Base-by-base conservation (phyloP, 2,888 invertebrate species). In the Cataglyphis livida region DNA sequence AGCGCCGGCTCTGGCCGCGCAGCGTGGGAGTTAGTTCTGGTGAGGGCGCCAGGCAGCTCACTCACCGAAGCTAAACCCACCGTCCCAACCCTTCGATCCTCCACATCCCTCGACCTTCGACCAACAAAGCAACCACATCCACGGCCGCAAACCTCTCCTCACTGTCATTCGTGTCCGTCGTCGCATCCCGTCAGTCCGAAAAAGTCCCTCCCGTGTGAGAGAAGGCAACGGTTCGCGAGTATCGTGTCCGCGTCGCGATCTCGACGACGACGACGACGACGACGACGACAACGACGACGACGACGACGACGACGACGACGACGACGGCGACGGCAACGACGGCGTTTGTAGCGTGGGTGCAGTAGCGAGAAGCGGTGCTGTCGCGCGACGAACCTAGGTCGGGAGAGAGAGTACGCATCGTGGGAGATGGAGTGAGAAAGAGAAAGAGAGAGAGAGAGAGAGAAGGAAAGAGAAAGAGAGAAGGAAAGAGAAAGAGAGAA, bases 11-110 rank as follows among this genome's bases (percentile, higher is more conserved):
- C 87, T 88, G 82, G 85, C 89, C 91, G 93, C 94, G 94, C 93
- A 93, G 94, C 93, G 94, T 94, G 93, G 93, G 94, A 92, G 93
- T 94, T 92, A 94, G 93, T 93, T 92, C 93, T 93, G 92, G 93
- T 93, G 94, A 93, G 94, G 94, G 94, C 94, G 94, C 93, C 93
- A 93, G 94, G 93, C 93, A 92, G 93, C 93, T 93, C 93, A 91
- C 94, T 93, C 90, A 92, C 91, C 91, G 90, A 93, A 92, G 81
- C 48, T 85, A 88, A 88, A 87, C 83, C 90, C 87, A 86, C 83
- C 86, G 85, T 87, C 90, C 88, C 89, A 88, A 88, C 89, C 91
- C 89, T 88, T 84, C 90, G 87, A 88, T 90, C 88, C 89, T 91
- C 90, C 88, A 88, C 59, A 71, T 89, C 85, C 88, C 89, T 87